Evolutionary conservation across 2,888 invertebrate species (phyloP).

Genomic region (Strigamia maritima): DNA sequence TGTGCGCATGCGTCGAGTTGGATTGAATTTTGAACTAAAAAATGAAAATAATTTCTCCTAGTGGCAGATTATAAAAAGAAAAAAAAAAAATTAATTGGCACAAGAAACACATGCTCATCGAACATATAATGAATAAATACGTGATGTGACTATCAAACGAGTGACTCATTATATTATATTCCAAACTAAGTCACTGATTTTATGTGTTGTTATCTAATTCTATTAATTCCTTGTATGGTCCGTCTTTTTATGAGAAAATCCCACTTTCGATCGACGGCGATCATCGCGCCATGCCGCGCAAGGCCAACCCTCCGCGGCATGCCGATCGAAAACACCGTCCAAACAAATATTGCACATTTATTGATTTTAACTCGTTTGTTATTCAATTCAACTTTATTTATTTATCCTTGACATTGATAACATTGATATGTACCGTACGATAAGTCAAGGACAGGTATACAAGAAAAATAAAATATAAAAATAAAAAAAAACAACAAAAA

Average conservation of each 20-base stretch:
- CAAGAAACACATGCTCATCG: not conserved
- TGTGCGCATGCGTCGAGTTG: too few relatives aligned
- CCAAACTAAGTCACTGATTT: not conserved
- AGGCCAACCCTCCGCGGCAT: too few relatives aligned
- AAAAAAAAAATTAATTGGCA: not conserved
- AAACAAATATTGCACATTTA: not conserved
- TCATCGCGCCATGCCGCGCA: too few relatives aligned
- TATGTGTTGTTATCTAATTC: too few relatives aligned
- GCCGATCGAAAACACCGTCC: too few relatives aligned
- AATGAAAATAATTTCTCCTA: not conserved
- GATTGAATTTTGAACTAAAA: too few relatives aligned
- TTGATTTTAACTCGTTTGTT: not conserved
- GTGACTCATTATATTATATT: not conserved
- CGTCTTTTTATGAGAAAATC: too few relatives aligned
- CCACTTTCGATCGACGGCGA: too few relatives aligned
- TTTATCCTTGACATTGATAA: slow-evolving; percentile 15
- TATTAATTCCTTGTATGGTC: too few relatives aligned
- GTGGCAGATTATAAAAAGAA: not conserved
- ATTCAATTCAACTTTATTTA: not conserved
- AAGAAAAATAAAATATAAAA: not conserved
- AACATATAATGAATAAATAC: not conserved
- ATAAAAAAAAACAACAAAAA: too few relatives aligned
- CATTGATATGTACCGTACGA: slow-evolving; percentile 10
- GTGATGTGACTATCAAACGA: not conserved
- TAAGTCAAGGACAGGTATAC: slow-evolving; percentile 1